These are phyloP conservation scores for Cecidostiba fungosa DNA, from an alignment of 2,888 invertebrate genomes.

Conservation along the genomic window DNA sequence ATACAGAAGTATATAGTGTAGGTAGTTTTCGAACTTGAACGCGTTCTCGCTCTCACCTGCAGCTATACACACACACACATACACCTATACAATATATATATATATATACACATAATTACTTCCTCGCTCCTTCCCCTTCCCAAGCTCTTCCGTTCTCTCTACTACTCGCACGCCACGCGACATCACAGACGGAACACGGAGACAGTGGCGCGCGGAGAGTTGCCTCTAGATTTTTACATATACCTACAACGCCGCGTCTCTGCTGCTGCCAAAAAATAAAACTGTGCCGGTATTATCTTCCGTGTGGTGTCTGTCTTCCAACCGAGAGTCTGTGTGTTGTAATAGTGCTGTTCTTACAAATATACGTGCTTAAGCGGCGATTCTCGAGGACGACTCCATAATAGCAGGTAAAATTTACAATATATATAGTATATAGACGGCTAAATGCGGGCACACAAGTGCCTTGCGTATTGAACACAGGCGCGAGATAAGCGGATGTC, in stretches of 20 bases:
- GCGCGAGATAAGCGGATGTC: background rate
- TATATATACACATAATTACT: too few species aligned
- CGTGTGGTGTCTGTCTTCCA: background rate
- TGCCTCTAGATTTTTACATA: too few species aligned
- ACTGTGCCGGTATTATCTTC: background rate
- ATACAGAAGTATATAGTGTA: background rate
- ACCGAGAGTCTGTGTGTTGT: background rate
- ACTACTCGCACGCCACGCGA: background rate
- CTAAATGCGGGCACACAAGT: too few species aligned
- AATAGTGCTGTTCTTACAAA: background rate
- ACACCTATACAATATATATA: too few species aligned
- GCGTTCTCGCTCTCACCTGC: background rate
- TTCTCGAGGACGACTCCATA: background rate
- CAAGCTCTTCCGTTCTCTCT: background rate
- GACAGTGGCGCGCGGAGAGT: background rate
- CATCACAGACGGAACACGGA: too few species aligned
- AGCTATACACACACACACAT: too few species aligned
- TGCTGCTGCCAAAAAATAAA: background rate
- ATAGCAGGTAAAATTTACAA: background rate
- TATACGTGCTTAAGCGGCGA: background rate
- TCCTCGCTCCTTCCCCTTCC: background rate
- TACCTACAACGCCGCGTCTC: too few species aligned
- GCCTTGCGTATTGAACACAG: too few species aligned
- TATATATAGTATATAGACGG: background rate
- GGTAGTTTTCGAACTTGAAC: background rate